Evolutionary conservation across 2,113 vertebrate genomes (phyloP), one percentile per base, ranked within the genome.

Genomic region (Vimba vimba): DNA sequence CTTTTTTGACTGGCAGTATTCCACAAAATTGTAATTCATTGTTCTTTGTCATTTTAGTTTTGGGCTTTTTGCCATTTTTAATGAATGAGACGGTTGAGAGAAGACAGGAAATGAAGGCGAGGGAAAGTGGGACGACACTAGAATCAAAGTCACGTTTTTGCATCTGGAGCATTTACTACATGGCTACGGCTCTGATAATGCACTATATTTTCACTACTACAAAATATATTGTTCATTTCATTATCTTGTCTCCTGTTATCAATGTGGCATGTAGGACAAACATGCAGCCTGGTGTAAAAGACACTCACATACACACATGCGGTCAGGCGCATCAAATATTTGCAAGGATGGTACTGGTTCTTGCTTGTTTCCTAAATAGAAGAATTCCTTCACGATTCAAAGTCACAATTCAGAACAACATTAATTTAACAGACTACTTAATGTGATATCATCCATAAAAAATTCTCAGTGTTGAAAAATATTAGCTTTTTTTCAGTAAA

Each of bases 351-450:
- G 36, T 71, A 52, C 84, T 50, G 84, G 83, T 77, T 73, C 27
- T 17, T 13, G 21, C 71, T 87, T 74, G n/a, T n/a, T n/a, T n/a
- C n/a, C n/a, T n/a, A n/a, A n/a, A n/a, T n/a, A n/a, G n/a, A n/a
- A n/a, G n/a, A n/a, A 73, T 85, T 21, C 43, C 47, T 68, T 85
- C 30, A 84, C 43, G 55, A 83, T 86, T 60, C 17, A 39, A 78
- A 60, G 6, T 39, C 87, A 59, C 62, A 13, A 55, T 69, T 36
- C 33, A 52, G 60, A 88, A 43, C 47, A 77, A 52, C 25, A 30
- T 60, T 66, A 52, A n/a, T n/a, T n/a, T n/a, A n/a, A n/a, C n/a
- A n/a, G n/a, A n/a, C n/a, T n/a, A n/a, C n/a, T 39, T 50, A 7
- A 57, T 57, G 55, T 21, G 19, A 86, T 47, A 60, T 47, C 52